Base-by-base conservation (phyloP, 2,797 vertebrate species). In the Fistularia tabacaria region DNA sequence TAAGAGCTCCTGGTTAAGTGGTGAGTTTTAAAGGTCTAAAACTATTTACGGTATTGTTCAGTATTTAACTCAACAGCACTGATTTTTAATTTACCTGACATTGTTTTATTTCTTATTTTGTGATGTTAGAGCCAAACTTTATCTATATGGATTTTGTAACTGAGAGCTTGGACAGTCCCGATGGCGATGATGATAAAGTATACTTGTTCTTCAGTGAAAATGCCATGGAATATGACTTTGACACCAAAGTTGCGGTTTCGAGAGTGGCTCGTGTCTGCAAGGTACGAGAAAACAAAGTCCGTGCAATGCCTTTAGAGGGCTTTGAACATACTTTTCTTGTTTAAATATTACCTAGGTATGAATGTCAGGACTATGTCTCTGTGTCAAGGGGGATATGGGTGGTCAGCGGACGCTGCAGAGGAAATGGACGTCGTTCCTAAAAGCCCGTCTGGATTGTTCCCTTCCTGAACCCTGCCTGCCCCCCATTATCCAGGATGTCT, bases 151-250 rank as follows among this genome's bases (percentile, higher is more conserved):
- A 82, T 58, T 66, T 89, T 44, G 81, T 93, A 40, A 74, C 57
- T 12, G 90, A 94, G 64, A 87, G 88, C 39, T 1, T 76, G 3
- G 44, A 59, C 10, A 90, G 77, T 25, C 8, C 54, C 1, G 42
- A 46, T 0, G 89, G 87, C 14, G 89, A 92, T 3, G 91, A 92
- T 14, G 92, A 93, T 67, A 94, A 93, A 74, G 80, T 94, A 14
- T 94, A 93, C 74, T 59, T 94, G 50, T 94, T 94, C 88, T 93
- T 94, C 83, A 93, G 87, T 1, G 92, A 94, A 85, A 84, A 57
- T 0, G 91, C 92, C 1, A 74, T 92, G 66, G 93, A 94, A 76
- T 93, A 85, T 38, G 92, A 95, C 66, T 92, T 87, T 66, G 90
- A 82, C 77, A 88, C 69, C 67, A 92, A 91, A 52, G 63, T 91